These are phyloP conservation scores for Ornithoptera priamus DNA, from an alignment of 2,888 invertebrate genomes.

Conservation along the genomic window DNA sequence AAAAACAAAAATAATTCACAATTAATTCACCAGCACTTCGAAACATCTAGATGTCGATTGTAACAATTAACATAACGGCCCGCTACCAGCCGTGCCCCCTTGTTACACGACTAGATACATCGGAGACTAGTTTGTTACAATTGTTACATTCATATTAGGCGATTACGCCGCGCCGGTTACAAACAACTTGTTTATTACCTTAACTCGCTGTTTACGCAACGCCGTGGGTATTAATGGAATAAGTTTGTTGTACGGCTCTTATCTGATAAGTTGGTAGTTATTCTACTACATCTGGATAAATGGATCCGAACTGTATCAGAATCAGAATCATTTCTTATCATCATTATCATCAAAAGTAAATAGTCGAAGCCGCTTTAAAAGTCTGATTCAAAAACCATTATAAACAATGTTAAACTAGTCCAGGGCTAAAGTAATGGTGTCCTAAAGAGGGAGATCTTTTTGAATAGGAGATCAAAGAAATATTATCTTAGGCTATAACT, in stretches of 20 bases:
- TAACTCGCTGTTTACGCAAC: not conserved
- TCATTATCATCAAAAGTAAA: too few relatives aligned
- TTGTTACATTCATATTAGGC: constrained; percentile 13
- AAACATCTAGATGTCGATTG: constrained; percentile 21
- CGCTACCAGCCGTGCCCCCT: not conserved
- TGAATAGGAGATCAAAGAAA: too few relatives aligned
- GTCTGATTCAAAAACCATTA: too few relatives aligned
- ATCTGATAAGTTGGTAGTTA: not conserved
- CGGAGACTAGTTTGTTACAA: constrained; percentile 18
- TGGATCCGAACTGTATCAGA: too few relatives aligned
- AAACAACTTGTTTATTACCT: constrained; percentile 21
- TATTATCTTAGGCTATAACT: too few relatives aligned
- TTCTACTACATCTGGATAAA: too few relatives aligned
- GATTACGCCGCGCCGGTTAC: constrained; percentile 12
- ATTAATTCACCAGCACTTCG: not conserved
- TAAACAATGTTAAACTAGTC: too few relatives aligned
- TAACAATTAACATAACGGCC: constrained; percentile 10
- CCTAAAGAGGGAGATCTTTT: too few relatives aligned
- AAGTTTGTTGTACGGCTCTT: not conserved
- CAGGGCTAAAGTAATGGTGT: too few relatives aligned
- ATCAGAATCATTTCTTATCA: too few relatives aligned
- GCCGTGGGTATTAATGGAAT: constrained; percentile 1
- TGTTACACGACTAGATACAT: constrained; percentile 21
- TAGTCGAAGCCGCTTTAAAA: too few relatives aligned
- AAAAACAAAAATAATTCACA: too few relatives aligned